Evolutionary conservation across 1,140 invertebrate species (phyloP), one percentile per base, ranked within the genome.

Genomic region (Triops longicaudatus): DNA sequence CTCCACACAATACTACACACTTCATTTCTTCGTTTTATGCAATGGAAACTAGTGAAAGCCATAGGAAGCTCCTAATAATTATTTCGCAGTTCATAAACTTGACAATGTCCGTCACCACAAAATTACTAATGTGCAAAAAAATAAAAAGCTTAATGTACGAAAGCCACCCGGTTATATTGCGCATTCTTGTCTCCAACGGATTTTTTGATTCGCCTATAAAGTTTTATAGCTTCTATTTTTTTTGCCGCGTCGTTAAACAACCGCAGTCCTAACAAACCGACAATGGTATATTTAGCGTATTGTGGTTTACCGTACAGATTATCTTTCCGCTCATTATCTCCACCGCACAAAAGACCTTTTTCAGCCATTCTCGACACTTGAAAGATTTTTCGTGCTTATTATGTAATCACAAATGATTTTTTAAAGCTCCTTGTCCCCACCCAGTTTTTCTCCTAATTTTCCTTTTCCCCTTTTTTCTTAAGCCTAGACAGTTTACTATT

Each of bases 231-330:
- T 37, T 37, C 31, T 37, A 37, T 63, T 63, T 63, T 17, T 22
- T 44, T 44, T 22, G 17, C 14, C 14, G n/a, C 50, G 31, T 37
- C 7, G 31, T 37, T 37, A 37, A 37, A 37, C 31, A 37, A 37
- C 31, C 31, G 31, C 31, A 37, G 31, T 37, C 50, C 14, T 6
- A 63, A 63, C 14, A 63, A 63, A 63, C 50, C 50, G 50, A 63
- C 50, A 63, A 63, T 63, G 50, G n/a, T 63, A 22, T 63, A n/a
- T 17, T 63, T 63, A 14, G 50, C 50, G n/a, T 22, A 63, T 63
- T 63, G 50, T 63, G 50, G 50, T 63, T 17, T 63, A 63, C 50
- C 50, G 14, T 63, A 63, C 50, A n/a, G 50, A 63, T 63, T n/a
- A 63, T 63, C 22, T 63, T 7, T 63, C 50, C 50, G 22, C 50